Percentiles rank a stretch among this genome's conserved stretches.
Evolutionary conservation across 2,113 vertebrate genomes (phyloP).

Genomic region (Plestiodon gilberti): DNA sequence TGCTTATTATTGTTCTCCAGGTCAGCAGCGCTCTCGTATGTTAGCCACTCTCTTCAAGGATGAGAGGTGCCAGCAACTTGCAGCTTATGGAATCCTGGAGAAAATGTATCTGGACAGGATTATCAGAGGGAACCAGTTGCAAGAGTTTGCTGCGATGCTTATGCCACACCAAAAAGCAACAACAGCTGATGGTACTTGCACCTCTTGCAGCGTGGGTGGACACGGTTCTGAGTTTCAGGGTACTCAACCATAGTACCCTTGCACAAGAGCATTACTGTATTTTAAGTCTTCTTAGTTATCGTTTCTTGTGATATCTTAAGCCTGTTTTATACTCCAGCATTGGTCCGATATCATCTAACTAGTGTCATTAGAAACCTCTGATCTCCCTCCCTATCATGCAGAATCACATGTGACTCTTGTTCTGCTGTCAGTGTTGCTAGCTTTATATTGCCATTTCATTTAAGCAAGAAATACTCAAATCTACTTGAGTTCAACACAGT

Average conservation of each 20-base stretch:
- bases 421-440: not conserved
- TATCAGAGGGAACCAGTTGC: slow-evolving; percentile 96
- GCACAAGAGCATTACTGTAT: not conserved
- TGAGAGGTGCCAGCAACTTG: slow-evolving; percentile 97
- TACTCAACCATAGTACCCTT: not conserved
- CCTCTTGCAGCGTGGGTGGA: not conserved
- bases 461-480: not conserved
- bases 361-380: no score
- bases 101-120: slow-evolving; percentile 99
- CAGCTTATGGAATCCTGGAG: slow-evolving; percentile 96
- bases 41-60: slow-evolving; percentile 98
- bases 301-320: not conserved
- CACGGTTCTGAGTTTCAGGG: not conserved
- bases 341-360: not conserved
- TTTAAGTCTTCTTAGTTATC: not conserved
- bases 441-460: not conserved
- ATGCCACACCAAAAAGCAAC: slow-evolving; percentile 99
- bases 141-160: slow-evolving; percentile 97
- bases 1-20: slow-evolving; percentile 66
- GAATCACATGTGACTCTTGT: not conserved
- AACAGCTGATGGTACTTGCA: slow-evolving; percentile 88
- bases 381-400: not conserved
- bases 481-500: not conserved
- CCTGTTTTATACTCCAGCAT: not conserved
- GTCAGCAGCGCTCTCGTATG: slow-evolving; percentile 98